phyloP scores from a whole-genome alignment of 1,140 invertebrate species.

The Apis cerana region DNA sequence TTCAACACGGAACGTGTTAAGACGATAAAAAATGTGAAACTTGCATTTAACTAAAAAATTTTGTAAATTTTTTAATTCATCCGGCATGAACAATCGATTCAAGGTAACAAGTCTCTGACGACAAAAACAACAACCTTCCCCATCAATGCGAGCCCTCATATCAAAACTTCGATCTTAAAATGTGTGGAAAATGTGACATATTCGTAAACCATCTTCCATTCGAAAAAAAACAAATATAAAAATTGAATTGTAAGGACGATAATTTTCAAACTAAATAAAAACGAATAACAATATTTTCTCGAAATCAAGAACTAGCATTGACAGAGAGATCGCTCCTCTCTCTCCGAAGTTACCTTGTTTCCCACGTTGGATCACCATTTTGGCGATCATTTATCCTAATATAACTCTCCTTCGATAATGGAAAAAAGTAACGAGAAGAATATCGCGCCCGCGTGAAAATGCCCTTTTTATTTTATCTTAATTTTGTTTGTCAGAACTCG shows the following conservation, averaged over 20 bases:
- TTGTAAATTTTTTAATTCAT: not conserved
- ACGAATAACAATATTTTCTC: not conserved
- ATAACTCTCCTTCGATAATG: not conserved
- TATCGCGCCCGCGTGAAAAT: not conserved
- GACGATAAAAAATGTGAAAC: not conserved
- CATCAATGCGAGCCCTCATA: slow-evolving; percentile 77
- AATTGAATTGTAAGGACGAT: not conserved
- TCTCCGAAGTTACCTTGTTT: slow-evolving; percentile 78
- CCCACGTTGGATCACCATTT: slow-evolving; percentile 75
- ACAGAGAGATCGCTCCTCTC: slow-evolving; percentile 78
- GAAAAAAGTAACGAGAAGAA: not conserved
- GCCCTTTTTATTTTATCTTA: not conserved
- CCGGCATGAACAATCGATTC: slow-evolving; percentile 66
- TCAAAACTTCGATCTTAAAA: not conserved
- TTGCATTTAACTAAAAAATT: not conserved
- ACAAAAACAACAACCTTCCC: slow-evolving; percentile 76
- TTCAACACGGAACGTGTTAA: slow-evolving; percentile 34
- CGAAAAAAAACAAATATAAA: not conserved
- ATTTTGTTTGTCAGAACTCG: not conserved
- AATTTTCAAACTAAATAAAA: not conserved
- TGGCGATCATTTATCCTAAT: slow-evolving; percentile 54
- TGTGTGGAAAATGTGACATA: too few relatives aligned
- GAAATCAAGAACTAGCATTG: slow-evolving; percentile 73
- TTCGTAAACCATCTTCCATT: not conserved
- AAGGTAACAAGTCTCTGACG: slow-evolving; percentile 80